phyloP scores from a whole-genome alignment of 2,797 vertebrate species.

The Aphelocoma californica region DNA sequence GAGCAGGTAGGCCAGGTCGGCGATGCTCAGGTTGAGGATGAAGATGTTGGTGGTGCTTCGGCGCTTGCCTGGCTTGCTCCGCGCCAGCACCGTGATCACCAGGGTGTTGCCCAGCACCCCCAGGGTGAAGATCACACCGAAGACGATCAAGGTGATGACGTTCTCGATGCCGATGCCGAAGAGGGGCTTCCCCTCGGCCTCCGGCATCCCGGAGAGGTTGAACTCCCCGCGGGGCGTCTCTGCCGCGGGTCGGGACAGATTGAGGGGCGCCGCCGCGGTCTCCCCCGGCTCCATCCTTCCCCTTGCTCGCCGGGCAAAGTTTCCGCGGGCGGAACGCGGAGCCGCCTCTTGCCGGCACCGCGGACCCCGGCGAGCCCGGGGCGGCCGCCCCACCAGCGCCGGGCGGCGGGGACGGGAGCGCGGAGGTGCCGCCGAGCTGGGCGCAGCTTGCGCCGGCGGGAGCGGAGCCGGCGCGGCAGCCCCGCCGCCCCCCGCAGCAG shows the following conservation, averaged over 20 bases:
- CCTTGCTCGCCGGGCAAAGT: background rate
- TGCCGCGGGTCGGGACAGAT: slow-evolving; percentile 40
- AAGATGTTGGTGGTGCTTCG: slow-evolving; percentile 96
- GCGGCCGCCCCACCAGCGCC: background rate
- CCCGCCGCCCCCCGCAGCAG: background rate
- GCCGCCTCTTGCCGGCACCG: background rate
- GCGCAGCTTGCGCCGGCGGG: background rate
- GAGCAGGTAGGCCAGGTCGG: slow-evolving; percentile 94
- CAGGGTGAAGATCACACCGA: slow-evolving; percentile 89
- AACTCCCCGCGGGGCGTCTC: background rate
- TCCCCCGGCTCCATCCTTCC: slow-evolving; percentile 17
- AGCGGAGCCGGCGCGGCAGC: background rate
- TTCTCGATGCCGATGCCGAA: slow-evolving; percentile 90
- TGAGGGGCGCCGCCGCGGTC: background rate
- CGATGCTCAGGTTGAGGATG: slow-evolving; percentile 96
- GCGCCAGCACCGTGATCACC: slow-evolving; percentile 93
- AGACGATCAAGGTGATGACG: slow-evolving; percentile 87
- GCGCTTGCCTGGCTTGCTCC: slow-evolving; percentile 87
- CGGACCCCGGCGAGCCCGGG: background rate
- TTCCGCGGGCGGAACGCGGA: background rate
- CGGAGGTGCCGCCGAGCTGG: background rate
- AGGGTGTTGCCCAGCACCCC: slow-evolving; percentile 94
- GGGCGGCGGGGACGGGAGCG: background rate
- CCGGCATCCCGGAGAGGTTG: background rate
- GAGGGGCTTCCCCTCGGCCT: slow-evolving; percentile 44